Conservation (phyloP, 2,888 invertebrate genomes). For the Prosapia bicincta region DNA sequence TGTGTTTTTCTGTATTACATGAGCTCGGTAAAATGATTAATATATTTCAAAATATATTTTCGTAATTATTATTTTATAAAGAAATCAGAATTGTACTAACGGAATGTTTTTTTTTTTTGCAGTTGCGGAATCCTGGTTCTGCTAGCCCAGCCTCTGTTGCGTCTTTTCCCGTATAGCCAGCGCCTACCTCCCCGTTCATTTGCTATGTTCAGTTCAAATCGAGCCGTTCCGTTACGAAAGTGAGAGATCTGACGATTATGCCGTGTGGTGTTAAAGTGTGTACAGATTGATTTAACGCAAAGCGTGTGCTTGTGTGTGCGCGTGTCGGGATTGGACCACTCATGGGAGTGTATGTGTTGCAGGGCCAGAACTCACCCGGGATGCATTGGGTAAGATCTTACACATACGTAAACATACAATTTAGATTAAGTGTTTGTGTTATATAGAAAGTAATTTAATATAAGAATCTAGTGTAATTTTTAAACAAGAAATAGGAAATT, state of each 20-base stretch:
- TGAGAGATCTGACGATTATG: background rate
- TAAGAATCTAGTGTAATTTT: too few species aligned
- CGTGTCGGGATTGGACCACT: constrained; percentile 12
- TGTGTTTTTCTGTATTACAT: too few species aligned
- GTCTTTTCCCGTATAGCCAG: background rate
- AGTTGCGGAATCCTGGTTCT: background rate
- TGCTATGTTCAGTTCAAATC: background rate
- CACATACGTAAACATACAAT: too few species aligned
- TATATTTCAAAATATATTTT: too few species aligned
- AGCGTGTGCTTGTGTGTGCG: constrained; percentile 2
- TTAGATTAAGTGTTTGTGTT: background rate
- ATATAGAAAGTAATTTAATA: too few species aligned
- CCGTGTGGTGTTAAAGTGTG: background rate
- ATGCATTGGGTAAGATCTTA: constrained; percentile 83
- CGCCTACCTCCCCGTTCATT: background rate
- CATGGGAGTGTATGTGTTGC: constrained; percentile 89
- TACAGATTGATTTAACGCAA: background rate
- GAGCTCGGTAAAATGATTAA: too few species aligned
- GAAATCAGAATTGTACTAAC: too few species aligned
- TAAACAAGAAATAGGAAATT: too few species aligned
- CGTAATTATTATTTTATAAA: too few species aligned
- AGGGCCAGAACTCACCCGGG: constrained; percentile 72
- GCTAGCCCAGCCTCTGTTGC: background rate
- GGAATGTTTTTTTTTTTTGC: background rate
- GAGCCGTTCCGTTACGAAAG: background rate